Evolutionary conservation across 1,140 invertebrate species (phyloP).

Genomic region (Wasmannia auropunctata): DNA sequence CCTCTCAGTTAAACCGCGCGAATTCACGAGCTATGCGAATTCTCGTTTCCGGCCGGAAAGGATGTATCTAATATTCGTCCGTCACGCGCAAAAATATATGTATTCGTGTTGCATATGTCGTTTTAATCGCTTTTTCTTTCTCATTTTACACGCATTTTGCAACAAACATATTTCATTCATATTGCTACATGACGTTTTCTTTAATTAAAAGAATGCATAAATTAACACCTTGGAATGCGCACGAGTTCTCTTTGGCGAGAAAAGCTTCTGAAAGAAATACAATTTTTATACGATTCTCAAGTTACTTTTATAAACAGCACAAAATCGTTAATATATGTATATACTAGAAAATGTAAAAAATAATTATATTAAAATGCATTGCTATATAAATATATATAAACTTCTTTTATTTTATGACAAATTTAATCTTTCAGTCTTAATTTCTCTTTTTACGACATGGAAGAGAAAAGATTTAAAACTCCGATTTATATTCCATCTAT

Average conservation of each 20-base stretch:
- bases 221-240: not conserved
- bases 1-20: not conserved
- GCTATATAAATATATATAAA: not conserved
- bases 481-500: not conserved
- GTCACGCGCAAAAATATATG: not conserved
- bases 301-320: not conserved
- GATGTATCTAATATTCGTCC: slow-evolving; percentile 4
- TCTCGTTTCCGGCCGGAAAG: not conserved
- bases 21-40: not conserved
- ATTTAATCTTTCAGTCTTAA: not conserved
- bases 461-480: not conserved
- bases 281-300: not conserved
- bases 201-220: slow-evolving; percentile 12
- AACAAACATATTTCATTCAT: not conserved
- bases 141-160: not conserved
- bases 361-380: not conserved
- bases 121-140: not conserved
- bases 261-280: not conserved
- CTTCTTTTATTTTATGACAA: not conserved
- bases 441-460: not conserved
- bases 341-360: not conserved
- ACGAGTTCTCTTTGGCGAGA: not conserved
- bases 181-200: not conserved
- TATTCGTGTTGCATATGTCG: not conserved
- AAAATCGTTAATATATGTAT: no score